Evolutionary conservation across 2,113 vertebrate genomes (phyloP).

Genomic region (Cyphomyrus plagiostoma): DNA sequence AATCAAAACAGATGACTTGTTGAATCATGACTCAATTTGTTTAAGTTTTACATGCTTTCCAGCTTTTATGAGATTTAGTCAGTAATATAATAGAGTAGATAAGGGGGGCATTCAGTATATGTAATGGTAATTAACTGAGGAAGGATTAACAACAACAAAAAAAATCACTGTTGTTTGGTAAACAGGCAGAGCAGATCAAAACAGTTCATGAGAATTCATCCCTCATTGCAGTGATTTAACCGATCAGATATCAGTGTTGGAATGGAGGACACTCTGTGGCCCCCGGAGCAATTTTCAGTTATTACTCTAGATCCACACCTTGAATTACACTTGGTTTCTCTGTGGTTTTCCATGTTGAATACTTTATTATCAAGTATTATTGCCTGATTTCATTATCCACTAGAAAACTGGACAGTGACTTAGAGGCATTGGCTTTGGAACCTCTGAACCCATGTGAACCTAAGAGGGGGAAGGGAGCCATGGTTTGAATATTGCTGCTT

Average conservation of each 20-base stretch:
- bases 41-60: constrained; percentile 55
- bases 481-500: constrained; percentile 22
- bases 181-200: constrained; percentile 49
- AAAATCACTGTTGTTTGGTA: constrained; percentile 43
- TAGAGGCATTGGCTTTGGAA: not conserved
- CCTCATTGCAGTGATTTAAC: constrained; percentile 43
- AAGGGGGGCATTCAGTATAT: constrained; percentile 56
- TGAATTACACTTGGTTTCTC: not conserved
- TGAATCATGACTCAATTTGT: constrained; percentile 50
- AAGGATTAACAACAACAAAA: constrained; percentile 53
- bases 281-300: not conserved
- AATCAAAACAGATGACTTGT: not conserved
- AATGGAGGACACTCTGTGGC: constrained; percentile 12
- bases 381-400: not conserved
- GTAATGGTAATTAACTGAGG: constrained; percentile 67
- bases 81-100: constrained; percentile 60
- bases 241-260: constrained; percentile 33
- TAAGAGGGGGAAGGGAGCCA: not conserved
- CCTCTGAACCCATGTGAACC: not conserved
- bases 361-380: not conserved
- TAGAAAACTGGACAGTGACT: constrained; percentile 12
- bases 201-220: constrained; percentile 41
- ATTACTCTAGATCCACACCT: not conserved
- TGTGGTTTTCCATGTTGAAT: not conserved
- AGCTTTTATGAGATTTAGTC: constrained; percentile 59